Base-by-base conservation (phyloP, 1,140 invertebrate species). In the Leucophenga varia region DNA sequence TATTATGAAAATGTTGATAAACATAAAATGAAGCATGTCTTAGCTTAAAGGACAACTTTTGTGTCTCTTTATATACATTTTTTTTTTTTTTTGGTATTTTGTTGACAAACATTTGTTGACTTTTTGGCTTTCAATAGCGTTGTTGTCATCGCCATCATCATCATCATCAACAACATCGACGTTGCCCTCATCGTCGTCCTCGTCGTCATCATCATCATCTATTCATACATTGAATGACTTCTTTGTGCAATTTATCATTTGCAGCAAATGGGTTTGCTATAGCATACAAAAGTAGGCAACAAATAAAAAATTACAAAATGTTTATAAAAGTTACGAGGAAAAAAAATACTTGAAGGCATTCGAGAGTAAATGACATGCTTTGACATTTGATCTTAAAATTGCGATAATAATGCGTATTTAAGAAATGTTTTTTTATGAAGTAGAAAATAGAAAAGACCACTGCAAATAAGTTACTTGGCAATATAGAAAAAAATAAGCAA, bases 71-170 rank as follows among this genome's bases (percentile, higher is more conserved):
- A 28, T 28, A 7, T 6, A 12, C 12, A 28, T 28, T 6, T 6
- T 28, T 7, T 28, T 6, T 12, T 28, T 12, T 12, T 28, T 7
- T 12, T 28, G 12, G 6, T 12, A 6, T 7, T 6, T 12, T 28
- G 6, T 28, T 28, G 25, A n/a, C 25, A 28, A 28, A 7, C 46
- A 43, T 61, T 57, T 65, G 63, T 65, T 65, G 63, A 65, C 63
- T 65, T 65, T 67, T 67, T 51, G 55, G 63, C 63, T 65, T 57
- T 59, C 46, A 63, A 65, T 65, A 51, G 61, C 43, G 67, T 65
- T 63, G 51, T 28, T 7, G 25, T 22, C 52, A 34, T 25, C 25
- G 22, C 14, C 12, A 12, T n/a, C 12, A n/a, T 9, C 39, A 42
- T 13, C 7, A 22, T 51, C 57, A 61, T 42, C 53, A 46, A 49